phyloP scores from a whole-genome alignment of 1,140 invertebrate species.

The Drosophila ogumai region DNA sequence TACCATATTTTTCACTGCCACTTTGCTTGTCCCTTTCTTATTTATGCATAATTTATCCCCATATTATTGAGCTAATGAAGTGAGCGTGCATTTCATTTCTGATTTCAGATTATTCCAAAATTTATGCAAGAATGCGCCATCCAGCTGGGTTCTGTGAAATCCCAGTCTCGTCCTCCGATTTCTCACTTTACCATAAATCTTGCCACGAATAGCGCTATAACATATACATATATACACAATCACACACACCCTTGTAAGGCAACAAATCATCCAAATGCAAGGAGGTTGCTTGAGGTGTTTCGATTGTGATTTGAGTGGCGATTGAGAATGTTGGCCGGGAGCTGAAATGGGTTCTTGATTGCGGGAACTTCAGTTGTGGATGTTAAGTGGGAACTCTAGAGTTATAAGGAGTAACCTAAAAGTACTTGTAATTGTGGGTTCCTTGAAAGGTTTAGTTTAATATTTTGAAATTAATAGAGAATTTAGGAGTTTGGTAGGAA shows the following conservation, averaged over 20 bases:
- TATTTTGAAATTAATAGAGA: background rate
- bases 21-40: conserved; percentile 8
- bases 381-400: background rate
- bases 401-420: background rate
- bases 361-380: conserved; percentile 12
- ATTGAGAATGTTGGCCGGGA: conserved; percentile 36
- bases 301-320: conserved; percentile 40
- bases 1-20: background rate
- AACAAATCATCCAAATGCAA: conserved; percentile 66
- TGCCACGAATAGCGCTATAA: conserved; percentile 46
- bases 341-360: conserved; percentile 38
- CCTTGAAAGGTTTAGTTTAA: background rate
- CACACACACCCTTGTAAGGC: conserved; percentile 48
- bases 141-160: conserved; percentile 10
- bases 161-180: conserved; percentile 1
- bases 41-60: conserved; percentile 67
- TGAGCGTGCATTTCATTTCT: conserved; percentile 53
- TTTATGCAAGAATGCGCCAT: conserved; percentile 65
- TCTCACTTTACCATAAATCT: conserved; percentile 61
- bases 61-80: conserved; percentile 80
- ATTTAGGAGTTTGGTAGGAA: background rate
- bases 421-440: background rate
- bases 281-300: conserved; percentile 46
- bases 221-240: conserved; percentile 19
- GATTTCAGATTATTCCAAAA: conserved; percentile 62